A percentile compares a stretch with the other conserved stretches of the same genome.
phyloP scores from a whole-genome alignment of 2,113 vertebrate species.

The Montifringilla adamsi region DNA sequence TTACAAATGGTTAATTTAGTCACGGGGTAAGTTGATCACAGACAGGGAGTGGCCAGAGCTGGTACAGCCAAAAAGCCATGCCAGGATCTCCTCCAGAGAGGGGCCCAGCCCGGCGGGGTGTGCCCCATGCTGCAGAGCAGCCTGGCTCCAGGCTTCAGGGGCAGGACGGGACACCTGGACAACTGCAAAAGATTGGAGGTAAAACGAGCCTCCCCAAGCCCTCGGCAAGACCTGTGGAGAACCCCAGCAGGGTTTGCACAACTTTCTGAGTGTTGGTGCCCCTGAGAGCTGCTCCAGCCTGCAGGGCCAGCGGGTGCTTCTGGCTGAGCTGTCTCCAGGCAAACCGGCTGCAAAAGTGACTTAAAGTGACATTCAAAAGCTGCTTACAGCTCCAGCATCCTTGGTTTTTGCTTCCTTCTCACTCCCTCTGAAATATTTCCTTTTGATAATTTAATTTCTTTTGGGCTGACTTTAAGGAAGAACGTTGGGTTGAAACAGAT shows the following conservation, averaged over 20 bases:
- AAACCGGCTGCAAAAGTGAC: background rate
- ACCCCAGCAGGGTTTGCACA: rapidly evolving
- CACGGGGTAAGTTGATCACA: background rate
- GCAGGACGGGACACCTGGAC: rapidly evolving
- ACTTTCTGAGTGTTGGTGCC: rapidly evolving
- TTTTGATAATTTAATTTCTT: slow-evolving; percentile 72
- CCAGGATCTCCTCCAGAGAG: background rate
- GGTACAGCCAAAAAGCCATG: rapidly evolving
- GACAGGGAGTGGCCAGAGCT: background rate
- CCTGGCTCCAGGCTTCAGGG: rapidly evolving
- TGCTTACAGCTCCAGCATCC: slow-evolving; percentile 13
- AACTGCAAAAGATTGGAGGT: rapidly evolving
- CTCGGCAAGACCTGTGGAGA: no score
- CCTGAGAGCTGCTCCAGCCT: background rate
- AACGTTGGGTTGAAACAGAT: slow-evolving; percentile 66
- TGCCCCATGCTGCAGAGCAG: rapidly evolving
- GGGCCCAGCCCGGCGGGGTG: rapidly evolving
- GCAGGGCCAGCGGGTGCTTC: rapidly evolving
- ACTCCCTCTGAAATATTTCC: slow-evolving; percentile 39
- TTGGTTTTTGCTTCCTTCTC: background rate
- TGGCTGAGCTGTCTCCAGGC: background rate
- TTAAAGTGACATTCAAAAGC: background rate
- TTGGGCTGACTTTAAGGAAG: slow-evolving; percentile 46
- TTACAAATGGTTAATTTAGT: background rate
- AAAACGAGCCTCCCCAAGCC: rapidly evolving